Base-by-base conservation (phyloP, 2,113 vertebrate species). In the Chinchilla lanigera region DNA sequence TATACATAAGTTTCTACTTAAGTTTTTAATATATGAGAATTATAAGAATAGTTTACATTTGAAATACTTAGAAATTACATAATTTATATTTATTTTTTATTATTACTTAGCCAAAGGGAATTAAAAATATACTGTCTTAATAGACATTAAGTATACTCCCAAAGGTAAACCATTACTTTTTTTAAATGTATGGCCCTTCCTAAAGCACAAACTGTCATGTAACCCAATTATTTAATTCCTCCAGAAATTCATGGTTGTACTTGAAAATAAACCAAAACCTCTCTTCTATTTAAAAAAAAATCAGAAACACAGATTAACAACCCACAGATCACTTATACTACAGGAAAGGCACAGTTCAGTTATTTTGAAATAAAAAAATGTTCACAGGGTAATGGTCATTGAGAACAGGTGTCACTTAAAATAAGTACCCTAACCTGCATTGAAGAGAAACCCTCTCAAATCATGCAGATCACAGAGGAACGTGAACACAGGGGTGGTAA, bases 401-500 rank as follows among this genome's bases (percentile, higher is more conserved):
- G 73, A 87, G 65, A 93, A 87, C 4, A 11, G 20, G 38, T 30
- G 28, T 85, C 60, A 86, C 54, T 93, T 61, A 69, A 97, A 87
- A 77, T 17, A 6, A 78, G 73, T 47, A 47, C 73, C 3, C 5
- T 47, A 77, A 35, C 4, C 33, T 8, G 5, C 52, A 77, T 14
- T 80, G 63, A 73, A 63, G 63, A 63, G 67, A n/a, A 84, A 63
- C 12, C 35, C 41, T 7, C 14, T 67, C 47, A 0, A 10, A 58
- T 17, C 28, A 44, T 11, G 35, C 52, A 73, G 41, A 54, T 58
- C n/a, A 41, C 61, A 24, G 30, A 47, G 20, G 35, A 71, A 87
- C 3, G 6, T 19, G 41, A 52, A 26, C 5, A 11, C 2, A 63
- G 17, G 60, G 63, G 44, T 33, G 19, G 33, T 3, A 10, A 41